Evolutionary conservation across 1,140 invertebrate genomes (phyloP).

Genomic region (Heliothis virescens): DNA sequence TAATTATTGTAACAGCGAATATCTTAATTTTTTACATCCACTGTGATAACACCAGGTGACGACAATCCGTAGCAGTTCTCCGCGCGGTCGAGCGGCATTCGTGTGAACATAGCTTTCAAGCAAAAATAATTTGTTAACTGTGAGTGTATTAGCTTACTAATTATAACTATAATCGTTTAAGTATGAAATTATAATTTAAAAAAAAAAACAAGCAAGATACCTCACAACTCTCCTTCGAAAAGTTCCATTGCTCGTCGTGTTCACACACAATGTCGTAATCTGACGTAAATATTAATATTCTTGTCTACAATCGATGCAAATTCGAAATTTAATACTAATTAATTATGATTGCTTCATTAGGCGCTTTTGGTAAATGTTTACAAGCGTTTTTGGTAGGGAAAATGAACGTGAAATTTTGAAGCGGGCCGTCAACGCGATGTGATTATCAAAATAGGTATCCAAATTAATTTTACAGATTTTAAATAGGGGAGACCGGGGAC

Average conservation of each 20-base stretch:
- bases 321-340: slow-evolving; percentile 57
- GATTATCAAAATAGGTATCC: slow-evolving; percentile 12
- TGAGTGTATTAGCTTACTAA: no score
- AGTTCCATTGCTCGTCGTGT: not conserved
- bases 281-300: not conserved
- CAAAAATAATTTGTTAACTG: no score
- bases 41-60: no score
- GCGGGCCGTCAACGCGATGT: not conserved
- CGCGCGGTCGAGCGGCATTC: no score
- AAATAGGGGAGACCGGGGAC: no score
- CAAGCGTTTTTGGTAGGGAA: slow-evolving; percentile 49
- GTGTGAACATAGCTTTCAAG: no score
- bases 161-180: no score
- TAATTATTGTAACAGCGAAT: no score
- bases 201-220: not conserved
- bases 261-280: not conserved
- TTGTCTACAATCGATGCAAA: slow-evolving; percentile 34
- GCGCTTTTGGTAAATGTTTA: slow-evolving; percentile 62
- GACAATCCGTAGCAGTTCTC: no score
- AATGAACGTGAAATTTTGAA: slow-evolving; percentile 32
- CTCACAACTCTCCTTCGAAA: not conserved
- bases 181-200: no score
- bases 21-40: no score
- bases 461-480: slow-evolving; percentile 2
- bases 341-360: slow-evolving; percentile 67